A percentile compares a stretch with the other conserved stretches of the same genome.
Conservation (phyloP, 2,113 vertebrate species). For the Dipodomys spectabilis region DNA sequence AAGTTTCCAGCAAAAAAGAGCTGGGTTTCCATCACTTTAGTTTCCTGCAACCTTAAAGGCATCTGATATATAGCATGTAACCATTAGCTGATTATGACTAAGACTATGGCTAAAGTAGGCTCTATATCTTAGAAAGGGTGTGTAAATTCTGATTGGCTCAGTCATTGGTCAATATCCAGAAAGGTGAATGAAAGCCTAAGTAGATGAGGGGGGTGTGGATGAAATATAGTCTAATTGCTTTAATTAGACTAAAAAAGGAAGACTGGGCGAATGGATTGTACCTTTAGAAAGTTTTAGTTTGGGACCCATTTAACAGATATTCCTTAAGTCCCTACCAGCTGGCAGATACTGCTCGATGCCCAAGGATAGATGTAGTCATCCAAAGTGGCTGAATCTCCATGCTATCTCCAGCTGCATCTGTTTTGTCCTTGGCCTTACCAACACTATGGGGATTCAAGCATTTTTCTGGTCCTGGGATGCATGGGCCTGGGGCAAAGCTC, state of each 20-base stretch:
- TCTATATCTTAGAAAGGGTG: background rate
- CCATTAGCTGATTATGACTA: background rate
- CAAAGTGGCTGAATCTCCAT: no score
- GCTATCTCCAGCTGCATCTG: no score
- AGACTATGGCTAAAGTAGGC: background rate
- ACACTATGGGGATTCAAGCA: background rate
- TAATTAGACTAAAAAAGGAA: background rate
- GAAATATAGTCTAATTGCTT: background rate
- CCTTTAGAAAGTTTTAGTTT: background rate
- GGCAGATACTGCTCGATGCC: fast-evolving
- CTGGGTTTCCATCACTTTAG: background rate
- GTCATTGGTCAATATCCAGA: background rate
- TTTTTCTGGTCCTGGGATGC: background rate
- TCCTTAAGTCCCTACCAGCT: background rate
- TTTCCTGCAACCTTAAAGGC: background rate
- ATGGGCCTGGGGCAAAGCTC: background rate
- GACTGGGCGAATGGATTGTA: background rate
- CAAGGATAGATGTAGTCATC: fast-evolving
- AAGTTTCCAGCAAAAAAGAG: background rate
- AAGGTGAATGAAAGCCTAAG: background rate
- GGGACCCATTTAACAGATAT: background rate
- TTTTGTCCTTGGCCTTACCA: background rate
- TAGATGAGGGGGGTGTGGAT: background rate
- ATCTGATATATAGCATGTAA: background rate
- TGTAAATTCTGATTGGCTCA: background rate